These are phyloP conservation scores for Chrysemys picta DNA, from an alignment of 2,113 vertebrate species.

Conservation along the genomic window DNA sequence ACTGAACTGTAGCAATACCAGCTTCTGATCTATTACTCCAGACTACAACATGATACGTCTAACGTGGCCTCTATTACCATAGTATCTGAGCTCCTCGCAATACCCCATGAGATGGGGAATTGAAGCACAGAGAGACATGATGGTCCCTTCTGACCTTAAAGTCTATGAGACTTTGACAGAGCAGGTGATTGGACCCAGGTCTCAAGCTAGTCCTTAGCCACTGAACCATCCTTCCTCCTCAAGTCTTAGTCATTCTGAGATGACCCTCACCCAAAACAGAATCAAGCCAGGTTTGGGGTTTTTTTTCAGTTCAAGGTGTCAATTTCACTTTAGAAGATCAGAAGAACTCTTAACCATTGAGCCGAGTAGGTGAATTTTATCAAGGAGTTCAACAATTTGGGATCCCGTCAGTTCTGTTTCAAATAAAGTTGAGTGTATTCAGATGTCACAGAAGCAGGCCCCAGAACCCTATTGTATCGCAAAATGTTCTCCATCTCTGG, in stretches of 20 bases:
- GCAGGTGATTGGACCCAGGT: not conserved
- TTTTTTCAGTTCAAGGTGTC: not conserved
- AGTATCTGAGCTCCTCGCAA: not conserved
- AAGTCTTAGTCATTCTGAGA: not conserved
- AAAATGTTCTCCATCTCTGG: not conserved
- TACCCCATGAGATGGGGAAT: not conserved
- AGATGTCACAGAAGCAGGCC: not conserved
- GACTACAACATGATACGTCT: not conserved
- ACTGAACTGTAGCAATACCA: not conserved
- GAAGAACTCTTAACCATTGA: not conserved
- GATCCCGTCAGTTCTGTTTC: not conserved
- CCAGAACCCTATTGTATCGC: not conserved
- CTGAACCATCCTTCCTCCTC: not conserved
- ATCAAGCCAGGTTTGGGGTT: not conserved
- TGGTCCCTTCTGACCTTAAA: too few relatives aligned
- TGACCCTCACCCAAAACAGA: not conserved
- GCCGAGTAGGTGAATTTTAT: not conserved
- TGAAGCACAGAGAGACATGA: not conserved
- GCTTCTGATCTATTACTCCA: not conserved
- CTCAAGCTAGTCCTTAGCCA: not conserved
- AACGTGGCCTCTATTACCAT: not conserved
- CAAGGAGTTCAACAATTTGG: not conserved
- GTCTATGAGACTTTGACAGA: not conserved
- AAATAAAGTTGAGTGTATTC: not conserved
- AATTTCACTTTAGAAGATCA: not conserved